Conservation (phyloP, 2,797 vertebrate genomes). For the Malacoraja senta region DNA sequence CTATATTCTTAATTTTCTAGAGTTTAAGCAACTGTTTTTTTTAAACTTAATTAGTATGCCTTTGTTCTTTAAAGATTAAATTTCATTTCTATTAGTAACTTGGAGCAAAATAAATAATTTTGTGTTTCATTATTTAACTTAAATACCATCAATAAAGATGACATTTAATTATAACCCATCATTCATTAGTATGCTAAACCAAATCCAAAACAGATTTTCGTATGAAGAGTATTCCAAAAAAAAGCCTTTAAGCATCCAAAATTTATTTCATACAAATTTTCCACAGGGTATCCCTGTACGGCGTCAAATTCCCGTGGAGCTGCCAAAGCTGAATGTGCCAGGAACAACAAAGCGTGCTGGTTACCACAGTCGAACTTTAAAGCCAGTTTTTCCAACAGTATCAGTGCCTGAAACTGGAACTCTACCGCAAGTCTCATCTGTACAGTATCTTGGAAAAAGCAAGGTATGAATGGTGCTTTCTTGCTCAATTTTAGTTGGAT, state of each 20-base stretch:
- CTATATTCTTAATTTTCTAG: neutral
- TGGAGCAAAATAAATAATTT: neutral
- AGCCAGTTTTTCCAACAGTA: slow-evolving; percentile 45
- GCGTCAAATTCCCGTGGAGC: slow-evolving; percentile 52
- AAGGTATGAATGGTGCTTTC: slow-evolving; percentile 58
- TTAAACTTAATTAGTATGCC: neutral
- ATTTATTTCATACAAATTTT: slow-evolving; percentile 48
- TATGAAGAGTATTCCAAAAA: slow-evolving; percentile 41
- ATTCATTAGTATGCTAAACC: neutral
- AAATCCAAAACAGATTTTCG: neutral
- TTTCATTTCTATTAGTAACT: neutral
- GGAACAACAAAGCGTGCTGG: slow-evolving; percentile 51
- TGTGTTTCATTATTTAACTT: neutral
- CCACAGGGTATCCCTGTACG: slow-evolving; percentile 49
- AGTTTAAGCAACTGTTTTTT: neutral
- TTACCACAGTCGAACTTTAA: slow-evolving; percentile 54
- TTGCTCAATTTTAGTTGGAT: neutral
- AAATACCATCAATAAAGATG: neutral
- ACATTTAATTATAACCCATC: neutral
- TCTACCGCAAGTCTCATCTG: slow-evolving; percentile 55
- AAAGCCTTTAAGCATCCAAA: slow-evolving; percentile 37
- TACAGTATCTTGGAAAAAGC: slow-evolving; percentile 58
- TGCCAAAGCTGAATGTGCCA: slow-evolving; percentile 62
- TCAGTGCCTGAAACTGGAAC: slow-evolving; percentile 46
- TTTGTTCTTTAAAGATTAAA: neutral